phyloP scores from a whole-genome alignment of 2,113 vertebrate species.

The Xenopus tropicalis region DNA sequence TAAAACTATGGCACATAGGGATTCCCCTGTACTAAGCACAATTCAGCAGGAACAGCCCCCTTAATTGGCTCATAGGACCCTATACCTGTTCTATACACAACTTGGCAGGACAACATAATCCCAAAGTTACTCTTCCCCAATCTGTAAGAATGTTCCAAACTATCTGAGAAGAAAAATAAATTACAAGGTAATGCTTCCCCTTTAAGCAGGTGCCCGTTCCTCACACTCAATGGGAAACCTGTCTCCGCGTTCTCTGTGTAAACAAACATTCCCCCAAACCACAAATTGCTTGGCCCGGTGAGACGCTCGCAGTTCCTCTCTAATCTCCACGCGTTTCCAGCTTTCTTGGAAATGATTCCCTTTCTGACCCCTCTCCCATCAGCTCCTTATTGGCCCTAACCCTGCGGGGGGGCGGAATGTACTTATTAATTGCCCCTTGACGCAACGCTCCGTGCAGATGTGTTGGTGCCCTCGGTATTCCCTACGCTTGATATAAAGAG shows the following conservation, averaged over 20 bases:
- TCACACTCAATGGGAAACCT: neutral
- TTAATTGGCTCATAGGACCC: too few species aligned
- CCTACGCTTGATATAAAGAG: too few species aligned
- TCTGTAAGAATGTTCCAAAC: too few species aligned
- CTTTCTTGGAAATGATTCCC: conserved; percentile 6
- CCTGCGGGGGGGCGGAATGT: neutral
- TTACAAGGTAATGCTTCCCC: too few species aligned
- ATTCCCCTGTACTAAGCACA: too few species aligned
- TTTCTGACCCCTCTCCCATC: neutral
- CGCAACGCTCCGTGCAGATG: conserved; percentile 7
- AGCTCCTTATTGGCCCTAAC: neutral
- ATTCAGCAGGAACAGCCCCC: too few species aligned
- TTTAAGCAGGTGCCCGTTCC: neutral
- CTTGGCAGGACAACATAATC: too few species aligned
- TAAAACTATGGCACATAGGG: too few species aligned
- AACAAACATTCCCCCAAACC: conserved; percentile 24
- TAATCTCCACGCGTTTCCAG: neutral
- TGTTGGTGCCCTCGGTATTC: too few species aligned
- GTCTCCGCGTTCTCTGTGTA: conserved; percentile 7
- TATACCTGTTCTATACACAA: too few species aligned
- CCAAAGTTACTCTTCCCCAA: too few species aligned
- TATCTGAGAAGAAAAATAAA: too few species aligned
- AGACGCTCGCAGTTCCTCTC: neutral
- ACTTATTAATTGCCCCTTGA: neutral
- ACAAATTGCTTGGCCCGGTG: conserved; percentile 15